These are phyloP conservation scores for Tautogolabrus adspersus DNA, from an alignment of 2,113 vertebrate species.

Conservation along the genomic window DNA sequence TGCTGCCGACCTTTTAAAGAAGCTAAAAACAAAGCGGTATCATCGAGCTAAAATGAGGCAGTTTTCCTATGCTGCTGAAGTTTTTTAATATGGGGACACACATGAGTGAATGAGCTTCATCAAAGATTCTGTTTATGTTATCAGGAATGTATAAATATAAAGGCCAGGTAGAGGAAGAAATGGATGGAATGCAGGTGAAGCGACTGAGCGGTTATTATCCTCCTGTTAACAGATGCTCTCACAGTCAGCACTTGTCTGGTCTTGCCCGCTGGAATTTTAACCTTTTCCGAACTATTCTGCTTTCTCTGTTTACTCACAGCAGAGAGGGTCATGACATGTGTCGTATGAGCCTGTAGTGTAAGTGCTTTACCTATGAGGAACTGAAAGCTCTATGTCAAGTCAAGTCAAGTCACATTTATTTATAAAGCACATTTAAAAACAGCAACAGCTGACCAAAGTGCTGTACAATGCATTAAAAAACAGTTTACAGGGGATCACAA, in stretches of 20 bases:
- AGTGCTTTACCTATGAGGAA: neutral
- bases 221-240: conserved; percentile 34
- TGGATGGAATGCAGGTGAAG: conserved; percentile 66
- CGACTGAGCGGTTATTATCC: conserved; percentile 49
- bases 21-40: neutral
- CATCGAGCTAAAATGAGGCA: accelerated
- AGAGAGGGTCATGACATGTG: neutral
- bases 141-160: conserved; percentile 16
- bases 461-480: too few species aligned
- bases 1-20: neutral
- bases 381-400: neutral
- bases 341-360: too few species aligned
- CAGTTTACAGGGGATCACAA: too few species aligned
- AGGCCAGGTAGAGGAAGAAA: conserved; percentile 27
- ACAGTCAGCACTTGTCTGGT: conserved; percentile 51
- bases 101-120: neutral
- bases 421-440: too few species aligned
- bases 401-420: too few species aligned
- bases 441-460: too few species aligned
- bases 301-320: conserved; percentile 25
- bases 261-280: conserved; percentile 59
- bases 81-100: neutral
- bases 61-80: neutral
- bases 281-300: conserved; percentile 17
- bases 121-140: neutral